Evolutionary conservation across 2,113 vertebrate species (phyloP), one percentile per base, ranked within the genome.

Genomic region (Nasalis larvatus): DNA sequence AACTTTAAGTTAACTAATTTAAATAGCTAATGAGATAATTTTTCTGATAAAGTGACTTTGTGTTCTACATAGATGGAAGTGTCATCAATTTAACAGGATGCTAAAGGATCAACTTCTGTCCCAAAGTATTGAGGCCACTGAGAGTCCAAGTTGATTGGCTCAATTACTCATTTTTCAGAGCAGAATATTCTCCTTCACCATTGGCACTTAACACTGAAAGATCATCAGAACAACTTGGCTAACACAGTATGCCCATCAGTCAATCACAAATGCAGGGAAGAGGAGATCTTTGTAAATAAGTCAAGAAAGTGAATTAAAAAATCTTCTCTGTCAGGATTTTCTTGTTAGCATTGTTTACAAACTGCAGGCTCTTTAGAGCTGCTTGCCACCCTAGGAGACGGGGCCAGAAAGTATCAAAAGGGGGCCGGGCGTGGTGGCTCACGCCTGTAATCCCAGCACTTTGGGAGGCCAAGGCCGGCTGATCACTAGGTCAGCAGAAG

Each of bases 331-430:
- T 96, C 90, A 96, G 73, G 71, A 89, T 95, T 96, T 97, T 98
- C 94, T 96, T 98, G 92, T 97, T 97, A 87, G 47, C 18, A 45
- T 95, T 98, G 94, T 98, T 98, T 97, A 96, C 78, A 97, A 98
- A 97, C 96, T 97, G n/a, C 78, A 97, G 82, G 86, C 87, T 87
- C 93, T 82, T 98, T 91, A 98, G 82, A 96, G 89, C n/a, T 97
- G 21, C 66, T 82, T 96, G 94, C 74, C 77, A 94, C 77, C 60
- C 8, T 95, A 63, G 89, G 86, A 97, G 93, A 98, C 97, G 86
- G 58, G 73, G 93, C 66, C 96, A 96, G 92, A 96, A 98, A 98
- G 68, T 97, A 97, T 97, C 96, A 97, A 58, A 58, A 63, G 27
- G 60, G 5, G 27, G 27, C 25, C 4, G 0, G 60, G 11, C 10